phyloP scores from a whole-genome alignment of 2,888 invertebrate genomes.

The Cephus spinipes region DNA sequence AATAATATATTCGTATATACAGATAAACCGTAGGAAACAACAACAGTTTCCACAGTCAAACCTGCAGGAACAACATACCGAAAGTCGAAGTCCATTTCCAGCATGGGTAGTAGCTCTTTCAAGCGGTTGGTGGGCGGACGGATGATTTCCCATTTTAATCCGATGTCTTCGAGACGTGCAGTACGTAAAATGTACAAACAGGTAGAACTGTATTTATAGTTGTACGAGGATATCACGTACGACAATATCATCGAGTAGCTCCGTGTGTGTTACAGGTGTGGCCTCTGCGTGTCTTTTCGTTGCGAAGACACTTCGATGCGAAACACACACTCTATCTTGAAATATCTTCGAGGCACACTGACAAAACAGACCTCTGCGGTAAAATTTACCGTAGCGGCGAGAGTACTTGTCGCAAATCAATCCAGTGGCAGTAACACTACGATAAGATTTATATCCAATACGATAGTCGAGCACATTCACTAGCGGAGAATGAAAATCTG shows the following conservation, averaged over 20 bases:
- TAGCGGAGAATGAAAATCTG: background rate
- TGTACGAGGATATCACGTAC: conserved; percentile 26
- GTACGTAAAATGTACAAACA: conserved; percentile 25
- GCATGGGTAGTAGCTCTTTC: conserved; percentile 72
- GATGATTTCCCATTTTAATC: conserved; percentile 81
- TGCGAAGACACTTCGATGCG: background rate
- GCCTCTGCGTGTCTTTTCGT: background rate
- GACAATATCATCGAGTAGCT: conserved; percentile 28
- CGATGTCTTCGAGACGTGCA: conserved; percentile 53
- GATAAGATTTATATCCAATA: background rate
- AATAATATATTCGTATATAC: background rate
- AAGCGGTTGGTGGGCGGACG: conserved; percentile 86
- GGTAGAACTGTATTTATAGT: conserved; percentile 30
- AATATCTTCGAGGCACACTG: background rate
- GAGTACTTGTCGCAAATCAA: background rate
- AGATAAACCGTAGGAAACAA: background rate
- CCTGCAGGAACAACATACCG: conserved; percentile 50
- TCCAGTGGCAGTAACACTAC: background rate
- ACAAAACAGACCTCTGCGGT: background rate
- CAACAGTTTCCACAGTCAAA: background rate
- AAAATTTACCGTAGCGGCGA: background rate
- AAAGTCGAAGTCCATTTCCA: conserved; percentile 62
- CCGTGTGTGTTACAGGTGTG: background rate
- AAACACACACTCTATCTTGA: background rate
- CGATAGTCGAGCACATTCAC: background rate